phyloP scores from a whole-genome alignment of 2,888 invertebrate genomes.

The Smittia sp. region DNA sequence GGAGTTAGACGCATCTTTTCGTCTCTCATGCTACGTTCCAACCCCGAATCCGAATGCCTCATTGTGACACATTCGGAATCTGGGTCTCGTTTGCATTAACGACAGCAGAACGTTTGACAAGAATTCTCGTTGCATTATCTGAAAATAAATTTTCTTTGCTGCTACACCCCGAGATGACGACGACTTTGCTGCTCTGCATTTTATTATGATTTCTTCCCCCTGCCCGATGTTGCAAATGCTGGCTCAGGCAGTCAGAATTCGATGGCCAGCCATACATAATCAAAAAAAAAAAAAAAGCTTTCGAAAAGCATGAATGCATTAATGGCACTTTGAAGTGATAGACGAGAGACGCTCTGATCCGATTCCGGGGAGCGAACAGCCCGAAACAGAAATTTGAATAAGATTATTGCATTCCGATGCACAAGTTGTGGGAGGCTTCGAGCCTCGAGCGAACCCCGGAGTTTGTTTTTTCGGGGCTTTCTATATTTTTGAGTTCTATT shows the following conservation, averaged over 20 bases:
- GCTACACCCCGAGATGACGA: too few species aligned
- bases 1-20: background rate
- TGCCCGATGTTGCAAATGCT: too few species aligned
- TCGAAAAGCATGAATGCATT: background rate
- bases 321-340: background rate
- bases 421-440: background rate
- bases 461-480: constrained; percentile 2
- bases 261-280: background rate
- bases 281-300: background rate
- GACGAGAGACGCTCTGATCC: background rate
- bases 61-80: constrained; percentile 10
- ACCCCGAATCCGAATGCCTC: background rate
- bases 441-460: too few species aligned
- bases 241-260: background rate
- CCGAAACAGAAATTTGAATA: constrained; percentile 5
- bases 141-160: too few species aligned
- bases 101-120: background rate
- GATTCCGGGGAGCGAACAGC: background rate
- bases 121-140: constrained; percentile 12
- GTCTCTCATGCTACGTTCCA: background rate
- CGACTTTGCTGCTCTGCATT: too few species aligned
- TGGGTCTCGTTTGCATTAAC: background rate
- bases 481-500: constrained; percentile 2
- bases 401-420: constrained; percentile 9
- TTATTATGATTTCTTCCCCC: too few species aligned